Evolutionary conservation across 1,140 invertebrate species (phyloP), one percentile per base, ranked within the genome.

Genomic region (Papilio glaucus): DNA sequence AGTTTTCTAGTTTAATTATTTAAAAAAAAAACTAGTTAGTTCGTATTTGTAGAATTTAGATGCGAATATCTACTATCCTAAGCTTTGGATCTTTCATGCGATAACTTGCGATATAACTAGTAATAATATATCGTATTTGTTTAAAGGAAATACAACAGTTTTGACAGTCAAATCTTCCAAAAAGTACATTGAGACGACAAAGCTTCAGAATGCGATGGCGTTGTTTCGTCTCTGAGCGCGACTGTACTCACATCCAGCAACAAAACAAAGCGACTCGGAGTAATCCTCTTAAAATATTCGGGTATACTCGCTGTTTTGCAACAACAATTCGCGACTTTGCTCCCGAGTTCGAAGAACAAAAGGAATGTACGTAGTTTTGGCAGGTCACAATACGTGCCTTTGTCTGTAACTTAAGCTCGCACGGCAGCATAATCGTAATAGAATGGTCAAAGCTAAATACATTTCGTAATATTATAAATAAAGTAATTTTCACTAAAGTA

Each of bases 261-360:
- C 62, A 37, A 39, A 65, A 65, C 62, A 65, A 65, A 65, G 62
- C 29, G 33, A 21, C 33, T 65, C 29, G 39, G 62, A 65, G 62
- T 65, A 65, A 65, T 65, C 62, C 62, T 39, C 62, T 65, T 65
- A 65, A 65, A 65, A 65, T 65, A 65, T 65, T 65, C 37, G 62
- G 62, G n/a, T 39, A 39, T 65, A 38, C 62, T 65, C 33, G 29
- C 62, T 65, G 61, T 39, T 65, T 65, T 65, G 62, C 29, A 41
- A 65, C 37, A 65, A 65, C 33, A 65, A 26, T 61, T 37, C 33
- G 62, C 18, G 29, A 65, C 37, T 65, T 41, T 65, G 29, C 29
- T 65, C 39, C 9, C 29, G 33, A 41, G 62, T 37, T 39, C 37
- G 8, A 18, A 65, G 33, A 65, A 65, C 29, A 65, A 38, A 65